phyloP scores from a whole-genome alignment of 2,888 invertebrate species.

The Xanthorhoe spadicearia region DNA sequence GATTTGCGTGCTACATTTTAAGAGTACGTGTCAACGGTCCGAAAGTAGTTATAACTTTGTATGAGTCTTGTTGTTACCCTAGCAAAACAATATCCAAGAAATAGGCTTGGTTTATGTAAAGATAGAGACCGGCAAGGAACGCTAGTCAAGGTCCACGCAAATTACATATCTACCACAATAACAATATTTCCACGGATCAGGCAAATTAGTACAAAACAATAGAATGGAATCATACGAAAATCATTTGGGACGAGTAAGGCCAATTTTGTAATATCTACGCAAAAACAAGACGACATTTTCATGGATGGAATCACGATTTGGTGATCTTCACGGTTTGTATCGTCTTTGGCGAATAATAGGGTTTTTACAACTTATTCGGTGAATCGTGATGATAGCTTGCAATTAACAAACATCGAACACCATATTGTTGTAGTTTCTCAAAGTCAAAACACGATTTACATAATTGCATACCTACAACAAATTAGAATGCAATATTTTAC shows the following conservation, averaged over 20 bases:
- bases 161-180: conserved; percentile 62
- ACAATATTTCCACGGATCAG: conserved; percentile 73
- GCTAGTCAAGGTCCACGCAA: conserved; percentile 67
- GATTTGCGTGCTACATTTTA: conserved; percentile 59
- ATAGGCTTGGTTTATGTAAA: conserved; percentile 42
- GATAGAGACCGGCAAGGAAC: conserved; percentile 53
- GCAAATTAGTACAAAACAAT: conserved; percentile 65
- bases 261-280: conserved; percentile 49
- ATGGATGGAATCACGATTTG: conserved; percentile 46
- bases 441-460: conserved; percentile 40
- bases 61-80: conserved; percentile 53
- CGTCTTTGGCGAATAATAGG: conserved; percentile 29
- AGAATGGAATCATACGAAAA: conserved; percentile 53
- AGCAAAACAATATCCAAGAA: conserved; percentile 29
- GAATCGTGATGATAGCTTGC: conserved; percentile 26
- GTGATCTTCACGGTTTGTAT: conserved; percentile 48
- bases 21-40: conserved; percentile 43
- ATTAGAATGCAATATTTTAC: conserved; percentile 42
- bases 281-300: conserved; percentile 46
- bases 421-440: conserved; percentile 28
- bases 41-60: neutral
- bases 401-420: conserved; percentile 36
- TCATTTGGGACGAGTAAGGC: conserved; percentile 65
- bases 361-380: conserved; percentile 30
- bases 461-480: conserved; percentile 36